These are phyloP conservation scores for Megamerina dolium DNA, from an alignment of 2,888 invertebrate species.

Conservation along the genomic window DNA sequence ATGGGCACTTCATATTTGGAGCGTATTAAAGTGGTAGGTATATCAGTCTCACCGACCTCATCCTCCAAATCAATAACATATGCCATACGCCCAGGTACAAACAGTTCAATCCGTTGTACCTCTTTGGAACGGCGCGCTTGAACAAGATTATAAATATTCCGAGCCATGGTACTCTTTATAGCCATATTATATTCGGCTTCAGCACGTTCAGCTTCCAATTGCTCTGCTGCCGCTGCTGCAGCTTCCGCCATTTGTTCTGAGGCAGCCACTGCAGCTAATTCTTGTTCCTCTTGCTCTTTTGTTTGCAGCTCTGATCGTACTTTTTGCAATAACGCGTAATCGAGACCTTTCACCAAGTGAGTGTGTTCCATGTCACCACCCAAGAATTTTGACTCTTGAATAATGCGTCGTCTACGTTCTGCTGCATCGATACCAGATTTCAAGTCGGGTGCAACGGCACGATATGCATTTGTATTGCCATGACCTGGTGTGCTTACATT, in stretches of 20 bases:
- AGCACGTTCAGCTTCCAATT: conserved; percentile 45
- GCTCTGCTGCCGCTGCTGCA: conserved; percentile 49
- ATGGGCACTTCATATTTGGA: conserved; percentile 87
- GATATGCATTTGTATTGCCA: conserved; percentile 47
- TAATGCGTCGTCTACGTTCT: conserved; percentile 88
- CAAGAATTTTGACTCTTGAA: conserved; percentile 98
- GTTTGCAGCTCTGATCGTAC: conserved; percentile 80
- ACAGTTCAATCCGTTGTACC: conserved; percentile 80
- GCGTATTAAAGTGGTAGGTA: conserved; percentile 90
- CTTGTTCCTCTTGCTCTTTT: conserved; percentile 70
- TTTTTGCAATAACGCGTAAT: conserved; percentile 88
- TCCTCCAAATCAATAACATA: conserved; percentile 95
- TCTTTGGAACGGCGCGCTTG: conserved; percentile 61
- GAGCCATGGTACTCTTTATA: conserved; percentile 58
- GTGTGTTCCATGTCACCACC: conserved; percentile 99
- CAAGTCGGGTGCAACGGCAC: conserved; percentile 94
- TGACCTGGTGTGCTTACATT: conserved; percentile 66
- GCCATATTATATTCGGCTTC: conserved; percentile 71
- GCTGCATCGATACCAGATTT: conserved; percentile 93
- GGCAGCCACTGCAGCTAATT: conserved; percentile 59
- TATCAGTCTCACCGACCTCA: conserved; percentile 82
- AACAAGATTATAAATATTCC: conserved; percentile 57
- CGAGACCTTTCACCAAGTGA: conserved; percentile 97
- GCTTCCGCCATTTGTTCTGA: conserved; percentile 31
- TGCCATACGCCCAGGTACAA: conserved; percentile 95